These are phyloP conservation scores for Agriopis aurantiaria DNA, from an alignment of 2,888 invertebrate genomes.

Conservation along the genomic window DNA sequence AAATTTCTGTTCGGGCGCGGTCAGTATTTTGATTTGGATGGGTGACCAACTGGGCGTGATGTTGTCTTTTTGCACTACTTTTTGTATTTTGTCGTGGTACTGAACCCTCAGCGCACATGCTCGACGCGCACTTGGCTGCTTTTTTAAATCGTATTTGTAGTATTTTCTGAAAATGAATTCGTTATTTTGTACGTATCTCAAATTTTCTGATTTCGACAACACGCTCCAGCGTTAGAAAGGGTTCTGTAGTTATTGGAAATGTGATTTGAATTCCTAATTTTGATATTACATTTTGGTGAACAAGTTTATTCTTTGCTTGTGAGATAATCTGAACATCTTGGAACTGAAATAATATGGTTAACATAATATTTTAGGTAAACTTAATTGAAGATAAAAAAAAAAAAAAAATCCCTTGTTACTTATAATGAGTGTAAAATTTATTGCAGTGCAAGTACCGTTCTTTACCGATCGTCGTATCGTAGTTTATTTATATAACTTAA, in stretches of 20 bases:
- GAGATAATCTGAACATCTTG: not conserved
- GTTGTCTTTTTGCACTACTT: no score
- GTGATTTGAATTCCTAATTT: constrained; percentile 25
- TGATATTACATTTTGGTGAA: constrained; percentile 9
- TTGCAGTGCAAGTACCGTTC: no score
- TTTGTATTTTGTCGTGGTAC: no score
- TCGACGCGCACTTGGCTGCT: not conserved
- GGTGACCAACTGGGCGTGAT: no score
- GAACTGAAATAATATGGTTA: not conserved
- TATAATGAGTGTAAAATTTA: no score
- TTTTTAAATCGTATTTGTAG: not conserved
- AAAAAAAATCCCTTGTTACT: no score
- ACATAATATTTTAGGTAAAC: not conserved
- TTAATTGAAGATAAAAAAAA: no score
- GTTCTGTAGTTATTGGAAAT: constrained; percentile 22
- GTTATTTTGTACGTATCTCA: not conserved
- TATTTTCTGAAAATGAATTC: not conserved
- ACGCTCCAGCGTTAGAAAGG: not conserved
- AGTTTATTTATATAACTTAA: no score
- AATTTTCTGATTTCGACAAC: constrained; percentile 12
- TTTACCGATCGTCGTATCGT: no score
- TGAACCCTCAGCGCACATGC: no score
- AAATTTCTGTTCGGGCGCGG: no score
- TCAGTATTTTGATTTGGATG: no score
- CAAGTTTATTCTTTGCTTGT: constrained; percentile 2